These are phyloP conservation scores for Anarhynchus alexandrinus DNA, from an alignment of 2,113 vertebrate species.

Conservation along the genomic window DNA sequence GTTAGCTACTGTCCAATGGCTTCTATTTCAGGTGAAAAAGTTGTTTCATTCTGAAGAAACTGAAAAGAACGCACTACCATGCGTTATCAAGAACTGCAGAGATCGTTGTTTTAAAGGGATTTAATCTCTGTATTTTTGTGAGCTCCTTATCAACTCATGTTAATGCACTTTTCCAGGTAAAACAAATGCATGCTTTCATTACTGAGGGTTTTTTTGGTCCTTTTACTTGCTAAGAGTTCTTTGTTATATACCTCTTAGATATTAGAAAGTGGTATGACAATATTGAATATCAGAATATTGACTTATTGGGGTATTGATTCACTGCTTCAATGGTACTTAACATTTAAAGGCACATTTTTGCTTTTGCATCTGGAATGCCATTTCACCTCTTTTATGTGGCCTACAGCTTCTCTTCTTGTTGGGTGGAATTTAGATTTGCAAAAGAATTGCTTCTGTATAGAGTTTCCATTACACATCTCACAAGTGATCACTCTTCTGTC, in stretches of 20 bases:
- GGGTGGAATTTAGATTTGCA: not conserved
- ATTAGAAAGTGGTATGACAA: not conserved
- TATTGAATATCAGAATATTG: not conserved
- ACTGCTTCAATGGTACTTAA: not conserved
- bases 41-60: not conserved
- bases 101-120: not conserved
- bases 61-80: not conserved
- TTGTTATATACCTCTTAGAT: not conserved
- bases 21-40: conserved; percentile 29
- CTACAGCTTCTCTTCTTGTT: not conserved
- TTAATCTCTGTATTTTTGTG: not conserved
- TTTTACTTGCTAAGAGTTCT: not conserved
- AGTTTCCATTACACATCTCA: not conserved
- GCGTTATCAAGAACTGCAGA: not conserved
- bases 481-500: not conserved
- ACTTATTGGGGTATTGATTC: not conserved
- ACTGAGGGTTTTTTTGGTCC: rapidly evolving
- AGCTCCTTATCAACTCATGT: not conserved
- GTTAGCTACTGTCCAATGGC: conserved; percentile 23
- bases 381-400: not conserved
- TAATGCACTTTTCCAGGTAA: not conserved
- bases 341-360: not conserved
- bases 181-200: not conserved
- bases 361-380: not conserved
- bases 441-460: not conserved